Conservation (phyloP, 1,140 invertebrate genomes). For the Penaeus japonicus region DNA sequence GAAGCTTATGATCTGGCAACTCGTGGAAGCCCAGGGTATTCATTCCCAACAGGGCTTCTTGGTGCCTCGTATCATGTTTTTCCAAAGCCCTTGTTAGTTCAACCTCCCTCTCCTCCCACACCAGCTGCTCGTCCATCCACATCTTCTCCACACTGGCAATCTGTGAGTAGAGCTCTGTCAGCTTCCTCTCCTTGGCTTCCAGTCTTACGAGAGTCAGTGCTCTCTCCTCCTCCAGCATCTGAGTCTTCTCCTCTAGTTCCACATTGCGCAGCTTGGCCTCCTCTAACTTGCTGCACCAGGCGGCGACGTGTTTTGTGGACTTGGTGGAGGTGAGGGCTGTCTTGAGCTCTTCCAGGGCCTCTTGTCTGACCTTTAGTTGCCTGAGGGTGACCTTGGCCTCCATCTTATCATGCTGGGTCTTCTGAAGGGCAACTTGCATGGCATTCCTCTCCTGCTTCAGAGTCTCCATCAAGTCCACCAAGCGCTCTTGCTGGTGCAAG, state of each 20-base stretch:
- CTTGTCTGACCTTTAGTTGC: slow-evolving; percentile 42
- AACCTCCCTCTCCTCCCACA: slow-evolving; percentile 35
- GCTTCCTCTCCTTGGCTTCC: slow-evolving; percentile 27
- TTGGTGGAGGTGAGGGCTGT: slow-evolving; percentile 10
- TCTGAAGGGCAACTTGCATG: slow-evolving; percentile 10
- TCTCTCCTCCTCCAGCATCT: slow-evolving; percentile 18
- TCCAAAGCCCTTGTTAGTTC: slow-evolving; percentile 26
- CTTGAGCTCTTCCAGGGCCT: slow-evolving; percentile 47
- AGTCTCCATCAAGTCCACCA: slow-evolving; percentile 24
- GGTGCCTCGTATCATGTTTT: slow-evolving; percentile 21
- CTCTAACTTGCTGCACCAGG: slow-evolving; percentile 40
- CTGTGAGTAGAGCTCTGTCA: slow-evolving; percentile 30
- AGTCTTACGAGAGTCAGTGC: not conserved
- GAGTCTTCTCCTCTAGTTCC: slow-evolving; percentile 39
- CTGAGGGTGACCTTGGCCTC: slow-evolving; percentile 36
- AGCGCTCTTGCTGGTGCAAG: slow-evolving; percentile 43
- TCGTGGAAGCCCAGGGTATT: slow-evolving; percentile 8
- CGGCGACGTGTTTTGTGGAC: not conserved
- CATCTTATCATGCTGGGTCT: slow-evolving; percentile 36
- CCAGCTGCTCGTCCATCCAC: slow-evolving; percentile 37
- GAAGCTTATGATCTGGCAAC: not conserved
- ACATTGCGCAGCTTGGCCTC: slow-evolving; percentile 38
- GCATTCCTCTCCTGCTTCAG: slow-evolving; percentile 32
- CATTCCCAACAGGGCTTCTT: slow-evolving; percentile 14
- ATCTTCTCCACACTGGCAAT: slow-evolving; percentile 39